A percentile compares a stretch with the other conserved stretches of the same genome.
These are phyloP conservation scores for Rhadinocentrus ornatus DNA, from an alignment of 2,797 vertebrate genomes.

Conservation along the genomic window DNA sequence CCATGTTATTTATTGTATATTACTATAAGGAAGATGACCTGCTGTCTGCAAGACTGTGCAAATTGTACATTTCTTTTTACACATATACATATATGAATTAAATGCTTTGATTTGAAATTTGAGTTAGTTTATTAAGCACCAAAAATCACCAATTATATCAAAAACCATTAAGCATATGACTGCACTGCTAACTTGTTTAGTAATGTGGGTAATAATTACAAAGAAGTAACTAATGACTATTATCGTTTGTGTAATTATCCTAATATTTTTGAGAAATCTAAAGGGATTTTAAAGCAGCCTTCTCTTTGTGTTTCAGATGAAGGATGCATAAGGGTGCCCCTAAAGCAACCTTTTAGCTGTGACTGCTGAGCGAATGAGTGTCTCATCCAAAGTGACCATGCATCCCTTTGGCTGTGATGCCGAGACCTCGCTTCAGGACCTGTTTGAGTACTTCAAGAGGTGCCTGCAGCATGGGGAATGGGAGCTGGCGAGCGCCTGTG, in stretches of 20 bases:
- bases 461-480: slow-evolving; percentile 88
- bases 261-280: background rate
- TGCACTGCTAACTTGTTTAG: background rate
- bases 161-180: background rate
- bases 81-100: background rate
- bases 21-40: background rate
- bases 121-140: background rate
- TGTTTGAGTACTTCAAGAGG: slow-evolving; percentile 89
- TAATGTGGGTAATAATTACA: background rate
- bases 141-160: background rate
- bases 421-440: slow-evolving; percentile 84
- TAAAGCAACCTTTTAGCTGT: slow-evolving; percentile 23
- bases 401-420: slow-evolving; percentile 88
- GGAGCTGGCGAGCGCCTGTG: slow-evolving; percentile 91
- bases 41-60: background rate
- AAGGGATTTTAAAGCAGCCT: background rate
- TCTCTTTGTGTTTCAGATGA: slow-evolving; percentile 43
- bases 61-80: background rate
- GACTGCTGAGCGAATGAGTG: slow-evolving; percentile 28
- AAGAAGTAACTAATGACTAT: background rate
- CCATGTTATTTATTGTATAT: background rate
- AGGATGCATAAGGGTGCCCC: slow-evolving; percentile 2
- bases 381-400: slow-evolving; percentile 68
- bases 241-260: background rate
- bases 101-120: background rate